Percentiles rank a stretch among this genome's conserved stretches.
phyloP scores from a whole-genome alignment of 2,113 vertebrate species.

The Anthoscopus minutus region DNA sequence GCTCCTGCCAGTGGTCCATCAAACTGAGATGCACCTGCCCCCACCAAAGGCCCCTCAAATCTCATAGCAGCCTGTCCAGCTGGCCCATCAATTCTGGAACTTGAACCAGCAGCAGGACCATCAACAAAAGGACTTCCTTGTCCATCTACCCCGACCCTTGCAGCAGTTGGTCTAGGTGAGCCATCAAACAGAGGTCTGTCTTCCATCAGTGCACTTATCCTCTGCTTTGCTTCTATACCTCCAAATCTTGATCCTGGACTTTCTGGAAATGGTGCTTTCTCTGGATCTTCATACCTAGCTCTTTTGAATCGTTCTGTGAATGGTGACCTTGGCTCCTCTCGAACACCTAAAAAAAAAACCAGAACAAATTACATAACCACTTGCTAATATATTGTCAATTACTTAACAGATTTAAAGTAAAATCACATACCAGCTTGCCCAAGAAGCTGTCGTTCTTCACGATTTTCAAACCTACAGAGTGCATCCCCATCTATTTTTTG shows the following conservation, averaged over 20 bases:
- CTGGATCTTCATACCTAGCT: slow-evolving; percentile 75
- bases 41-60: slow-evolving; percentile 77
- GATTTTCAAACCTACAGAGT: slow-evolving; percentile 64
- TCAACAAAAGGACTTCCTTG: slow-evolving; percentile 74
- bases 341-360: slow-evolving; percentile 63
- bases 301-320: slow-evolving; percentile 76
- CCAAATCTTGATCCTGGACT: slow-evolving; percentile 72
- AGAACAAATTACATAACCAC: neutral
- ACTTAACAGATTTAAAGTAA: neutral
- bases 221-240: slow-evolving; percentile 77
- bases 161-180: slow-evolving; percentile 63
- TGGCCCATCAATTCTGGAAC: slow-evolving; percentile 77
- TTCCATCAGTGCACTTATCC: slow-evolving; percentile 76
- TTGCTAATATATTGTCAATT: neutral
- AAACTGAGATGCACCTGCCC: slow-evolving; percentile 69
- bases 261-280: slow-evolving; percentile 74
- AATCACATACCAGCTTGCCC: neutral
- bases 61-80: slow-evolving; percentile 70
- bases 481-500: slow-evolving; percentile 63
- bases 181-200: slow-evolving; percentile 76
- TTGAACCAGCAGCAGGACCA: slow-evolving; percentile 66
- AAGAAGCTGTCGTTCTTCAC: slow-evolving; percentile 34
- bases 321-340: slow-evolving; percentile 75
- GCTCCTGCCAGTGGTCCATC: slow-evolving; percentile 75
- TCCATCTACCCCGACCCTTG: slow-evolving; percentile 73